A percentile compares a stretch with the other conserved stretches of the same genome.
These are phyloP conservation scores for Pseudomyrmex pallidus DNA, from an alignment of 1,140 invertebrate species.

Conservation along the genomic window DNA sequence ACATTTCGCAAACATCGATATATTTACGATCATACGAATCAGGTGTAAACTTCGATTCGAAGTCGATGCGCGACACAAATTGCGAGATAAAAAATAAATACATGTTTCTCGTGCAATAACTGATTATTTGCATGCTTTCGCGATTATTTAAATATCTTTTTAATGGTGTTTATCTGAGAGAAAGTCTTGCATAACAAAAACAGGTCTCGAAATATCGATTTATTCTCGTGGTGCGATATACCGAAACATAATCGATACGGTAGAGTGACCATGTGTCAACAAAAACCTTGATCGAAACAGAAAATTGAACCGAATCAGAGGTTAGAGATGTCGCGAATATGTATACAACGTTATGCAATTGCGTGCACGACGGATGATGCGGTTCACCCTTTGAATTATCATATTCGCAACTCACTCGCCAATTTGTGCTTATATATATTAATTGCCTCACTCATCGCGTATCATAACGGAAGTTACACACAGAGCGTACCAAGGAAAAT, in stretches of 20 bases:
- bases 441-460: constrained; percentile 30
- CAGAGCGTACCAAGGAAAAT: neutral
- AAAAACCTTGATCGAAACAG: neutral
- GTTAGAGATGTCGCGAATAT: neutral
- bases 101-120: neutral
- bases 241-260: no score
- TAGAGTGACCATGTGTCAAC: no score
- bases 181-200: no score
- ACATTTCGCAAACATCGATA: neutral
- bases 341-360: neutral
- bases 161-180: no score
- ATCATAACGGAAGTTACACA: neutral
- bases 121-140: neutral
- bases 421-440: neutral
- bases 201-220: neutral
- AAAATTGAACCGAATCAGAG: no score
- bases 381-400: neutral
- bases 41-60: neutral
- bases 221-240: no score
- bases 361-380: neutral
- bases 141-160: no score
- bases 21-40: no score
- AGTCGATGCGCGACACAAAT: neutral
- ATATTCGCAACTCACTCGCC: constrained; percentile 18
- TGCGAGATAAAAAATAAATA: neutral